Evolutionary conservation across 2,113 vertebrate genomes (phyloP), one percentile per base, ranked within the genome.

Genomic region (Paramisgurnus dabryanus): DNA sequence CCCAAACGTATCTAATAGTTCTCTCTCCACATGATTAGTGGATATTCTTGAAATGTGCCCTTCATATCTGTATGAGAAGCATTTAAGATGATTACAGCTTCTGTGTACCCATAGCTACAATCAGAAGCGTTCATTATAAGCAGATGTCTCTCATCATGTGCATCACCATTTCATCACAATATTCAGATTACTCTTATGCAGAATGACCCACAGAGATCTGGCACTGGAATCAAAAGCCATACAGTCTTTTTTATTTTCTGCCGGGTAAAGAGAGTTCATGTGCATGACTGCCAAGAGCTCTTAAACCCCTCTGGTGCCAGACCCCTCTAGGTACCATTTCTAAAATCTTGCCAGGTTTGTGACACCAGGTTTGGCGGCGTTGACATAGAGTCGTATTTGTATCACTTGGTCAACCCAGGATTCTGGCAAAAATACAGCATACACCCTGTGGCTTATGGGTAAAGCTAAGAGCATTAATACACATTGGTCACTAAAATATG

Each of bases 211-310:
- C 60, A 50, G 53, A 13, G 71, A 50, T 78, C 82, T 90, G 86
- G 83, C 90, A 79, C 83, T 80, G 12, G 61, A 82, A 87, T 87
- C 85, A 89, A 88, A 90, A 87, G 82, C 84, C 85, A 87, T 82
- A 89, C 83, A 89, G 89, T 90, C 76, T 82, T 40, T 39, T 39
- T 47, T 53, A 53, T 41, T 57, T 70, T 27, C 58, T 71, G 12
- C 18, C 27, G 53, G 77, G 75, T 76, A 55, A 57, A 53, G 45
- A 17, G 71, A 22, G 8, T 55, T 63, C 8, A 57, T 22, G 43
- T 58, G 72, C 45, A 17, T 68, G 75, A 63, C 61, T 70, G 64
- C 58, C 60, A 63, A 7, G 50, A 53, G 39, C 84, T 87, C 77
- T 85, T 76, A 81, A 66, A 58, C 82, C 15, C 60, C 60, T 85